phyloP scores from a whole-genome alignment of 2,888 invertebrate genomes.

The Pherbina coryleti region DNA sequence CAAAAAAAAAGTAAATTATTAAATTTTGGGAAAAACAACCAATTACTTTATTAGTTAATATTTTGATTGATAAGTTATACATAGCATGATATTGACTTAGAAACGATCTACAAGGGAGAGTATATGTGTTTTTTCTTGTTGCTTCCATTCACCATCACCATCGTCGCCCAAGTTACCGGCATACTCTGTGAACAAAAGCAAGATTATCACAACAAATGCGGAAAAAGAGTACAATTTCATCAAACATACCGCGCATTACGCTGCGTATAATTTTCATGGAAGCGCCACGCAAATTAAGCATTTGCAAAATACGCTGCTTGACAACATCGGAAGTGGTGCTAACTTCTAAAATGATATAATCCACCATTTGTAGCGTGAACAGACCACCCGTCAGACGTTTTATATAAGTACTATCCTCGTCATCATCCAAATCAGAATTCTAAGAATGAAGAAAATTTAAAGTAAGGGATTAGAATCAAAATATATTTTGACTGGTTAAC shows the following conservation, averaged over 20 bases:
- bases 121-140: constrained; percentile 92
- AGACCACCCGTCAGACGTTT: constrained; percentile 92
- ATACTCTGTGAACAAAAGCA: constrained; percentile 77
- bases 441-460: constrained; percentile 30
- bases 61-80: neutral
- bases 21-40: neutral
- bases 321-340: constrained; percentile 77
- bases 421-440: constrained; percentile 73
- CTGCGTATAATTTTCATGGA: constrained; percentile 93
- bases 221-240: neutral
- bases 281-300: constrained; percentile 88
- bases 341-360: constrained; percentile 88
- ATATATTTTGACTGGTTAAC: neutral
- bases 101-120: constrained; percentile 94
- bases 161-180: constrained; percentile 95
- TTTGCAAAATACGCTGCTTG: constrained; percentile 89
- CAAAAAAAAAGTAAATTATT: neutral
- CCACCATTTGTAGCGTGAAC: constrained; percentile 95
- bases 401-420: constrained; percentile 86
- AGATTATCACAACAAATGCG: neutral
- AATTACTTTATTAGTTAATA: neutral
- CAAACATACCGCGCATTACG: constrained; percentile 85
- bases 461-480: neutral
- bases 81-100: constrained; percentile 69
- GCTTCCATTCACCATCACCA: constrained; percentile 81